Percentiles rank a stretch among this genome's conserved stretches.
Conservation (phyloP, 2,113 vertebrate genomes). For the Ceyx melanurus region DNA sequence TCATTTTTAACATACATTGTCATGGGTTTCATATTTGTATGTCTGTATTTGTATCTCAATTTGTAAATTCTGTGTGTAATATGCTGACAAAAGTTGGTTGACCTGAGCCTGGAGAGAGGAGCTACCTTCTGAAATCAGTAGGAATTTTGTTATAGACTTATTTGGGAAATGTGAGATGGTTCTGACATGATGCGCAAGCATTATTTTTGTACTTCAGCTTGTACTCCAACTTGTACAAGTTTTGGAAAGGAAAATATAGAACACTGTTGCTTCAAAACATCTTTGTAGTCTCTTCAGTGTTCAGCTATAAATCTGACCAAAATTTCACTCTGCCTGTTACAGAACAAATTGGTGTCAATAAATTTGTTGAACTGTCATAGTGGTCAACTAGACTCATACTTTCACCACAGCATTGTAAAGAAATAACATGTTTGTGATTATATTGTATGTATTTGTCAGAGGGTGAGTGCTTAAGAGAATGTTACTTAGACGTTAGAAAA, state of each 20-base stretch:
- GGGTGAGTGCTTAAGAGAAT: background rate
- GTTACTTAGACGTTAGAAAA: background rate
- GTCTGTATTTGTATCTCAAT: background rate
- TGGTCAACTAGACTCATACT: background rate
- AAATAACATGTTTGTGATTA: background rate
- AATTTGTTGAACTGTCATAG: background rate
- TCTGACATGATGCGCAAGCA: background rate
- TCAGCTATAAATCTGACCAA: background rate
- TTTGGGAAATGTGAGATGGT: background rate
- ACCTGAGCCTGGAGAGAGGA: background rate
- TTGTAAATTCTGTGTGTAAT: background rate
- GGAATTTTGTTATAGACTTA: background rate
- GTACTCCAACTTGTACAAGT: background rate
- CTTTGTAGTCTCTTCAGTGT: background rate
- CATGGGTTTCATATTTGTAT: background rate
- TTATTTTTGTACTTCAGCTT: background rate
- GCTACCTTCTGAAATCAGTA: background rate
- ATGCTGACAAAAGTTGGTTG: background rate
- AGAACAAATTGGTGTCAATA: background rate
- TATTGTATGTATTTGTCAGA: background rate
- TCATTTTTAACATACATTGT: background rate
- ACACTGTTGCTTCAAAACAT: background rate
- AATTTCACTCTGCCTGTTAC: background rate
- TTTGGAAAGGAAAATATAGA: conserved; percentile 10
- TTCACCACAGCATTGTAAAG: background rate